These are phyloP conservation scores for Irena cyanogastra DNA, from an alignment of 2,113 vertebrate species.

Conservation along the genomic window DNA sequence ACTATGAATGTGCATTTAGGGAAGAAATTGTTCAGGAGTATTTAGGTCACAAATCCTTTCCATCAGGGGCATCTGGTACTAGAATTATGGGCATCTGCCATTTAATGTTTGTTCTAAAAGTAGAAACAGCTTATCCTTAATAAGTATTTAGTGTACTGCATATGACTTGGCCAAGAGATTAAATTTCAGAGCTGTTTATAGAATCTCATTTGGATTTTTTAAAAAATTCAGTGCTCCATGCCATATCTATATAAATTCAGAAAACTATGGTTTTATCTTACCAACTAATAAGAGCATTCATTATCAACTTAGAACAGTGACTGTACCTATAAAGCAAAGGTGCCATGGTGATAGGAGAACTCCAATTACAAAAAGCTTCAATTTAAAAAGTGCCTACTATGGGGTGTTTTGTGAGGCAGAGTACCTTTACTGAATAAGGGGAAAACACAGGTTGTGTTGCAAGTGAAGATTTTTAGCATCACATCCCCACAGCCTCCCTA, in stretches of 20 bases:
- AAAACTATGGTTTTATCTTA: not conserved
- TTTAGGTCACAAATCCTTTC: slow-evolving; percentile 67
- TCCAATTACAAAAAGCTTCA: not conserved
- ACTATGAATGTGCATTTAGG: not conserved
- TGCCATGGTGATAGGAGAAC: not conserved
- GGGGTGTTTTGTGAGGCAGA: not conserved
- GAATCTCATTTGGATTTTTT: not conserved
- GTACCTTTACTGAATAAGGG: not conserved
- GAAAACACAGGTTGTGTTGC: not conserved
- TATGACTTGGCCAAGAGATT: slow-evolving; percentile 29
- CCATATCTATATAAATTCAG: not conserved
- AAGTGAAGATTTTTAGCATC: not conserved
- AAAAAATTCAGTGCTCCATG: not conserved
- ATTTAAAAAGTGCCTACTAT: not conserved
- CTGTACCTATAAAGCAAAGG: not conserved
- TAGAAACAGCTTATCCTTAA: slow-evolving; percentile 40
- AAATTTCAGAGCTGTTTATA: slow-evolving; percentile 20
- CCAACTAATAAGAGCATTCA: not conserved
- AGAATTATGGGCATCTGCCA: slow-evolving; percentile 54
- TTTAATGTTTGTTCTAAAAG: slow-evolving; percentile 42
- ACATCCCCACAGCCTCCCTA: not conserved
- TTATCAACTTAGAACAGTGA: not conserved
- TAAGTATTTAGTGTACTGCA: slow-evolving; percentile 45
- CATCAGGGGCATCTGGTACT: slow-evolving; percentile 39
- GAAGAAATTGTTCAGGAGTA: slow-evolving; percentile 37